Evolutionary conservation across 2,797 vertebrate genomes (phyloP).

Genomic region (Petrocephalus schoutedeni): DNA sequence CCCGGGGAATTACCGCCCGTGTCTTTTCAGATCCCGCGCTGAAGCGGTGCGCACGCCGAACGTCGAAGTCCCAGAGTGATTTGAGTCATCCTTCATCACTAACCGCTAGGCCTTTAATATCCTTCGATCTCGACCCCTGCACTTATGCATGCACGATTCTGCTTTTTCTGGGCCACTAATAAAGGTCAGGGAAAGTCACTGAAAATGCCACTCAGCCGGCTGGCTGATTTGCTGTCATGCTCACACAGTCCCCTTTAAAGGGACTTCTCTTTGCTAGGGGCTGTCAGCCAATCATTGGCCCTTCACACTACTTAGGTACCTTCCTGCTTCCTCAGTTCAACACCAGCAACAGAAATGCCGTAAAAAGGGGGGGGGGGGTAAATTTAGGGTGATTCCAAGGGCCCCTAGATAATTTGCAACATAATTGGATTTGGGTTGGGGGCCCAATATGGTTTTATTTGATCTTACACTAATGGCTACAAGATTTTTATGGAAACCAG

Average conservation of each 20-base stretch:
- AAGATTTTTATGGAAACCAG: neutral
- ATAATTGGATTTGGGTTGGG: neutral
- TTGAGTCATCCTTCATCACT: slow-evolving; percentile 20
- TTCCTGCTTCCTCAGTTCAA: neutral
- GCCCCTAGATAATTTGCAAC: neutral
- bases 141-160: slow-evolving; percentile 51
- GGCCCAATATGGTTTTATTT: neutral
- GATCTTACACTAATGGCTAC: neutral
- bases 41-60: neutral
- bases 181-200: slow-evolving; percentile 56
- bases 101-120: slow-evolving; percentile 28
- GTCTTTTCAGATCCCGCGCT: neutral
- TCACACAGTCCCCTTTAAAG: neutral
- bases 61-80: neutral
- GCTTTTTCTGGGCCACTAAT: slow-evolving; percentile 44
- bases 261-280: neutral
- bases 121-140: slow-evolving; percentile 42
- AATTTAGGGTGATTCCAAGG: neutral
- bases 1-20: neutral
- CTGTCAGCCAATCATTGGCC: neutral
- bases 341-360: neutral
- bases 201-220: slow-evolving; percentile 53
- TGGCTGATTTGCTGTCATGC: slow-evolving; percentile 32
- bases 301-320: neutral
- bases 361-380: neutral